Conservation (phyloP, 2,888 invertebrate species). For the Acanthoscelides obtectus region DNA sequence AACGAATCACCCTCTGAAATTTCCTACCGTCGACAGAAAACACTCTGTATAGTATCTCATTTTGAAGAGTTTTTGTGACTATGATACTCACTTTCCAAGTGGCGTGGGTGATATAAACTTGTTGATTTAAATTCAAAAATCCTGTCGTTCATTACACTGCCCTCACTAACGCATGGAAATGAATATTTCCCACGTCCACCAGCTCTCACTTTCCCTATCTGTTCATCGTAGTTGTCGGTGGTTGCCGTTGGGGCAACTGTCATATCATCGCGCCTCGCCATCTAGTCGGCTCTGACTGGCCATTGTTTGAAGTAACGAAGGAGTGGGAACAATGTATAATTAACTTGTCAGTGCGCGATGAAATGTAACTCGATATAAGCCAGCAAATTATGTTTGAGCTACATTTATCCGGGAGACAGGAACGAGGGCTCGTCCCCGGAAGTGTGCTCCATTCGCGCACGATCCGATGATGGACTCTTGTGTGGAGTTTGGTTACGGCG, state of each 20-base stretch:
- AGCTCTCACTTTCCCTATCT: neutral
- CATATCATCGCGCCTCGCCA: neutral
- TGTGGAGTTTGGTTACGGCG: neutral
- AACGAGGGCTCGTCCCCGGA: neutral
- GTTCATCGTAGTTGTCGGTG: neutral
- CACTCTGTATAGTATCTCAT: too few relatives aligned
- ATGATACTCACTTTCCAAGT: too few relatives aligned
- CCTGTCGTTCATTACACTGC: too few relatives aligned
- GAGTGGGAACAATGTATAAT: constrained; percentile 3
- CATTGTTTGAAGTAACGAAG: constrained; percentile 1
- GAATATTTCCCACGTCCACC: too few relatives aligned
- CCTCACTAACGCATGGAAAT: too few relatives aligned
- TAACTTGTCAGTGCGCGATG: constrained; percentile 5
- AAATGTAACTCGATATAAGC: constrained; percentile 4
- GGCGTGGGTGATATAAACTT: too few relatives aligned
- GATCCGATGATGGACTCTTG: neutral
- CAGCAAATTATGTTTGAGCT: constrained; percentile 4
- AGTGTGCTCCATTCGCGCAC: neutral
- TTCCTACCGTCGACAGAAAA: too few relatives aligned
- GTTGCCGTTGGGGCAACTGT: neutral
- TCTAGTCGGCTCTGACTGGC: neutral
- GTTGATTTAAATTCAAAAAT: too few relatives aligned
- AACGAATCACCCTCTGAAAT: too few relatives aligned
- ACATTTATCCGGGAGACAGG: neutral
- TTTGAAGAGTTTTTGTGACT: too few relatives aligned